These are phyloP conservation scores for Orycteropus afer DNA, from an alignment of 2,113 vertebrate genomes.

Conservation along the genomic window DNA sequence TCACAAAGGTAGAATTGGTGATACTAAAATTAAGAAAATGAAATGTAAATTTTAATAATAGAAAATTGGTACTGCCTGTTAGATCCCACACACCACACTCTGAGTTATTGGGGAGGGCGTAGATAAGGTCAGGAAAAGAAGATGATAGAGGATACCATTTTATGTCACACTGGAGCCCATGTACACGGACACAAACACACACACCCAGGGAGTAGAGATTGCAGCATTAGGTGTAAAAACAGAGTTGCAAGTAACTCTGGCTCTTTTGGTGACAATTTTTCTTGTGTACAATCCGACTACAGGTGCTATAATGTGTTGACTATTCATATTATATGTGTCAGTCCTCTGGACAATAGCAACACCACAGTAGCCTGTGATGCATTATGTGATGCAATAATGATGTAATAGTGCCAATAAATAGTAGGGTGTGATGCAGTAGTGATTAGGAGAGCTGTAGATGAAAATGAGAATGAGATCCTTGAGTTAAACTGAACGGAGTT, in stretches of 20 bases:
- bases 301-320: neutral
- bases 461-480: neutral
- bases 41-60: neutral
- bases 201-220: too few relatives aligned
- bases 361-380: too few relatives aligned
- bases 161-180: fast-evolving
- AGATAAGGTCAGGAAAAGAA: neutral
- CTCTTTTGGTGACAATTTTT: neutral
- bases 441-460: neutral
- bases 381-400: too few relatives aligned
- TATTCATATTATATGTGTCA: fast-evolving
- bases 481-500: neutral
- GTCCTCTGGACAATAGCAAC: neutral
- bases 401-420: too few relatives aligned
- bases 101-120: neutral
- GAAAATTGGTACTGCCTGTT: neutral
- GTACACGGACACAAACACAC: too few relatives aligned
- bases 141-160: neutral
- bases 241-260: neutral
- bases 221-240: too few relatives aligned
- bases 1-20: neutral
- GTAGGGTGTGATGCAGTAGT: neutral
- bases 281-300: fast-evolving
- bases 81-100: neutral
- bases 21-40: neutral